phyloP scores from a whole-genome alignment of 1,140 invertebrate species.

The Ectropis grisescens region DNA sequence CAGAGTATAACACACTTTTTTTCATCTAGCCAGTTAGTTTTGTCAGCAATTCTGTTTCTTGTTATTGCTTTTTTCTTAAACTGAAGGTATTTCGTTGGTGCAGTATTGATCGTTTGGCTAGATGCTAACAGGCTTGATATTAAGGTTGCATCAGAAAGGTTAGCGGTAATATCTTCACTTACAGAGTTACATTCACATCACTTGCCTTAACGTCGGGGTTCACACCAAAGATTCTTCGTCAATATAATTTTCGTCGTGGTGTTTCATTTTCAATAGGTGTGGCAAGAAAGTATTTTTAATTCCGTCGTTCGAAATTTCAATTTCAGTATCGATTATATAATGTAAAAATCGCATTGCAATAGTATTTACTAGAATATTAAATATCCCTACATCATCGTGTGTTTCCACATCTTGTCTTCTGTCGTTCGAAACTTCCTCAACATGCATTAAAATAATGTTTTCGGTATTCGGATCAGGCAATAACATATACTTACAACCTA shows the following conservation, averaged over 20 bases:
- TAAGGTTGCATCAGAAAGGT: conserved; percentile 6
- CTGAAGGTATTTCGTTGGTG: conserved; percentile 6
- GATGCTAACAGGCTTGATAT: conserved; percentile 9
- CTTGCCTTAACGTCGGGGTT: conserved; percentile 7
- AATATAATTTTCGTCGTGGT: conserved; percentile 9
- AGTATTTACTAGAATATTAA: conserved; percentile 4
- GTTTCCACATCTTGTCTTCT: conserved; percentile 4
- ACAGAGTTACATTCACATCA: conserved; percentile 7
- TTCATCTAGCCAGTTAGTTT: conserved; percentile 12
- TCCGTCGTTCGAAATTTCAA: conserved; percentile 5
- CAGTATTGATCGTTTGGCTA: conserved; percentile 12
- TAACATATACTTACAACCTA: no score
- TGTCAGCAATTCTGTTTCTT: conserved; percentile 8
- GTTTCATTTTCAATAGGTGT: conserved; percentile 5
- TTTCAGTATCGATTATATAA: conserved; percentile 7
- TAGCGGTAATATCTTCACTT: conserved; percentile 5
- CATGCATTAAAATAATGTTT: conserved; percentile 1
- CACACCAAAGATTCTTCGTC: conserved; percentile 5
- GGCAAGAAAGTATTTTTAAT: conserved; percentile 7
- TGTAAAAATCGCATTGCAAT: conserved; percentile 6
- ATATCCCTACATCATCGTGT: conserved; percentile 4
- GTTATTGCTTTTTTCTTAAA: conserved; percentile 11
- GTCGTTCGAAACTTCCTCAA: conserved; percentile 4
- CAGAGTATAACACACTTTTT: no score
- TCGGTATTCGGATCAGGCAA: no score